Conservation (phyloP, 2,797 vertebrate species). For the Syndactyla subalaris region DNA sequence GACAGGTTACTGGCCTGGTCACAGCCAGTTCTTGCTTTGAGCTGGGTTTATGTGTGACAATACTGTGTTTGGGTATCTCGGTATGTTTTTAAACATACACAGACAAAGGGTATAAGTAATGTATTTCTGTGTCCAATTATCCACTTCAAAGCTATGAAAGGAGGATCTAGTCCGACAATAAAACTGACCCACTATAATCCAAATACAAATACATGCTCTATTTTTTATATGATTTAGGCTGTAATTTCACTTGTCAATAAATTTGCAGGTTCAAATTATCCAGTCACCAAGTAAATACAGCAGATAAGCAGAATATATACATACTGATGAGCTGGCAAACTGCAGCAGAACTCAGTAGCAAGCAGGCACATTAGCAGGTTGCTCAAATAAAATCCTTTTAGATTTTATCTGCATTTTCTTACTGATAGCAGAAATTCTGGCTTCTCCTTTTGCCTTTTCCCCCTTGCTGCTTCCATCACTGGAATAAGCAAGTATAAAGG, state of each 20-base stretch:
- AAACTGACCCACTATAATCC: not conserved
- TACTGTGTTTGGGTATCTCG: rapidly evolving
- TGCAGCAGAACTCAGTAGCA: not conserved
- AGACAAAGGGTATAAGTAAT: not conserved
- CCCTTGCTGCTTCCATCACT: not conserved
- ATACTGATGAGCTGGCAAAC: not conserved
- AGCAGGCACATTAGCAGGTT: not conserved
- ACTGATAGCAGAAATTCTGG: not conserved
- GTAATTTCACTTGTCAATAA: not conserved
- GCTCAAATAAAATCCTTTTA: not conserved
- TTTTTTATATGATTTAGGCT: not conserved
- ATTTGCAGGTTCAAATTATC: not conserved
- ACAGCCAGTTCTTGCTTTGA: not conserved
- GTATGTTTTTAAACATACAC: not conserved
- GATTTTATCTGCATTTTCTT: not conserved
- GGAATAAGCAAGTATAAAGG: not conserved
- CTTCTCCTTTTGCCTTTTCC: not conserved
- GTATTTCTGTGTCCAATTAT: not conserved
- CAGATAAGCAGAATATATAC: not conserved
- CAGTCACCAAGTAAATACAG: not conserved
- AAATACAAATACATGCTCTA: not conserved
- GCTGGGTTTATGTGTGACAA: not conserved
- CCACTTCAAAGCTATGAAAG: not conserved
- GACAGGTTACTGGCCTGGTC: not conserved
- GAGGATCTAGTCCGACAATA: not conserved